Evolutionary conservation across 2,113 vertebrate species (phyloP).

Genomic region (Martes martes): DNA sequence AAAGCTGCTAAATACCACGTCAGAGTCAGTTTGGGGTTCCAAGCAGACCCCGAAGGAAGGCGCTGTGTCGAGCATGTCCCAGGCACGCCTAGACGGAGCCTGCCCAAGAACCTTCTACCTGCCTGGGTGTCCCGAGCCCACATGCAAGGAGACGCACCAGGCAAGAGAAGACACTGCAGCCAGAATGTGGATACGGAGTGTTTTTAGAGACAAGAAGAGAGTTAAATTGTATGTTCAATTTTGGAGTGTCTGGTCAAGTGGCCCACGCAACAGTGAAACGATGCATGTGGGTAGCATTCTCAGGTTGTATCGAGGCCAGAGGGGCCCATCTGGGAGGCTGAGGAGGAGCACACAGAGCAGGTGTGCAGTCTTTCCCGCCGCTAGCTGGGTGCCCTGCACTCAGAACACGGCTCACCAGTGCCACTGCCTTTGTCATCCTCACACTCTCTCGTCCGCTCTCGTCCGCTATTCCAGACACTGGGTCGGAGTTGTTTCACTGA

Average conservation of each 20-base stretch:
- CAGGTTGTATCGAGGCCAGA: rapidly evolving
- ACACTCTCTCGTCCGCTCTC: rapidly evolving
- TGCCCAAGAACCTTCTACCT: rapidly evolving
- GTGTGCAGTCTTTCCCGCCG: rapidly evolving
- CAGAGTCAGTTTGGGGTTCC: background rate
- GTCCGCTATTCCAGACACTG: background rate
- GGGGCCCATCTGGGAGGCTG: rapidly evolving
- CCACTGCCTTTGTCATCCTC: rapidly evolving
- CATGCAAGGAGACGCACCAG: rapidly evolving
- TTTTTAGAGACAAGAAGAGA: background rate
- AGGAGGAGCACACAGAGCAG: rapidly evolving
- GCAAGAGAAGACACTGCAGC: rapidly evolving
- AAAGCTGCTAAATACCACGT: rapidly evolving
- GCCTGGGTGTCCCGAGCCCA: background rate
- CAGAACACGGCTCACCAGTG: rapidly evolving
- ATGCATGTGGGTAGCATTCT: rapidly evolving
- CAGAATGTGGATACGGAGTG: too few species aligned
- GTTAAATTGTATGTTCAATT: rapidly evolving
- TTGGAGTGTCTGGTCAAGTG: background rate
- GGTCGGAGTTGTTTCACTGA: background rate
- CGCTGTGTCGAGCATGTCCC: rapidly evolving
- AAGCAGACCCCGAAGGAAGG: background rate
- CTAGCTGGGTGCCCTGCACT: background rate
- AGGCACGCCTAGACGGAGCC: rapidly evolving
- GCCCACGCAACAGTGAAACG: background rate